Conservation (phyloP, 30 jellyfish, hydroid and myxozoan species). For the Hydractinia symbiolongicarpus region DNA sequence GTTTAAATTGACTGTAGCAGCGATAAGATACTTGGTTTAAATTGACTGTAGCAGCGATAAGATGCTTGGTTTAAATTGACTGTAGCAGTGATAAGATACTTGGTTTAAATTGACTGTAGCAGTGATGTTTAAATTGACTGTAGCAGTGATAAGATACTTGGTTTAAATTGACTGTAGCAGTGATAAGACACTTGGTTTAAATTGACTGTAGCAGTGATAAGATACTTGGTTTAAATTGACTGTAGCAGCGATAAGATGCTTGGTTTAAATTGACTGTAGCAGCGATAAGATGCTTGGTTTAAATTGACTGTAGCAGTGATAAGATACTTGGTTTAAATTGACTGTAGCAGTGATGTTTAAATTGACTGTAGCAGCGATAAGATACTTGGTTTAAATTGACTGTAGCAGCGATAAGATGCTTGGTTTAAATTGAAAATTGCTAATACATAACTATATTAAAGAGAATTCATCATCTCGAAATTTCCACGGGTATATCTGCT, state of each 20-base stretch:
- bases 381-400: background rate
- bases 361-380: background rate
- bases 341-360: too few species aligned
- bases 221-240: background rate
- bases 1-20: background rate
- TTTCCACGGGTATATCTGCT: too few species aligned
- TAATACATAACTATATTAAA: too few species aligned
- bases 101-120: too few species aligned
- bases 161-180: background rate
- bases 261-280: background rate
- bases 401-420: background rate
- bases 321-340: too few species aligned
- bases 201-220: background rate
- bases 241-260: background rate
- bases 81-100: background rate
- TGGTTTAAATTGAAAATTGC: too few species aligned
- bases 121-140: too few species aligned
- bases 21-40: too few species aligned
- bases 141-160: background rate
- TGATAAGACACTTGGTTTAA: too few species aligned
- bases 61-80: background rate
- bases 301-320: background rate
- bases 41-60: background rate
- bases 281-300: too few species aligned
- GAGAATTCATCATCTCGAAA: too few species aligned